Evolutionary conservation across 2,888 invertebrate species (phyloP), one percentile per base, ranked within the genome.

Genomic region (Ypsolopha sequella): DNA sequence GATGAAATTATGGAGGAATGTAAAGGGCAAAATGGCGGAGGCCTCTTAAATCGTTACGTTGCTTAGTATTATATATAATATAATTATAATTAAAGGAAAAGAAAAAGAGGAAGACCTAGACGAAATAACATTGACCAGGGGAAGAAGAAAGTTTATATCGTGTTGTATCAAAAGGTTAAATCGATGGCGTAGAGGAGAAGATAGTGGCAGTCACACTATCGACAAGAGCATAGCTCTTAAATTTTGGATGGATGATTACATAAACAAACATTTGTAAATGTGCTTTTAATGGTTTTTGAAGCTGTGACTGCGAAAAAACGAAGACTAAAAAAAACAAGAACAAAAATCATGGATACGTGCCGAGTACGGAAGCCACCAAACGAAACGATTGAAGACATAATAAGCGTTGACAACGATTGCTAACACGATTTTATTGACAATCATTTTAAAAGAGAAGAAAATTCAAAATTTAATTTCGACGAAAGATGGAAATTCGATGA

Each of bases 1-100:
- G 72, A 68, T 63, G 65, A 60, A 66, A 66, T 67, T 64, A 60
- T 53, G 58, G 58, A 50, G 10, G 14, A 45, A 14, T n/a, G 10
- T 41, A 53, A 51, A 14, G 35, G 11, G 36, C 38, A 14, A 50
- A 39, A 14, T 43, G 13, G 34, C 41, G 13, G 33, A 24, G 24
- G 24, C 14, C 45, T 34, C 34, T n/a, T 6, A n/a, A 45, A 33
- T 24, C 13, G 43, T 7, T 7, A 14, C 6, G 7, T 8, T 7
- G 6, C 13, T 11, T 13, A 43, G 13, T 43, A 43, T 43, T 43
- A 13, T 43, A 24, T 3, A 4, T 3, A 24, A 24, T 4, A 24
- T 24, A 4, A 6, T 9, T 6, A 24, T 24, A 11, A 6, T 13
- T 6, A 13, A 24, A 6, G 7, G 2, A 13, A 43, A 43, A 43